Evolutionary conservation across 2,797 vertebrate species (phyloP), one percentile per base, ranked within the genome.

Genomic region (Trichosurus vulpecula): DNA sequence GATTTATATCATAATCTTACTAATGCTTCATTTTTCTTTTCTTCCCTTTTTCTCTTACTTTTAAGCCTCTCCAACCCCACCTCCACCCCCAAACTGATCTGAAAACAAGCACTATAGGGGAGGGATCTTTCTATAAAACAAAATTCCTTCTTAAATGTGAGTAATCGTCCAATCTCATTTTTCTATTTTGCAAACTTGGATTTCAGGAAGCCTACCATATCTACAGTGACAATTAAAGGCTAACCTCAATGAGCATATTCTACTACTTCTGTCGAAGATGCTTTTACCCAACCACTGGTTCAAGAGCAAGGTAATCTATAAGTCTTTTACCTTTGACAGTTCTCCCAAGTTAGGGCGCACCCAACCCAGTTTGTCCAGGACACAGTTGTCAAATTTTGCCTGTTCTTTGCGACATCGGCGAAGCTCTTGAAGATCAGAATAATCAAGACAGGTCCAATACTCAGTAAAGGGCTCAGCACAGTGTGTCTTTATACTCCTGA

Each of bases 371-470:
- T 99, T 99, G 58, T 99, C 99, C 58, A 99, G 98, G 97, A 99
- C 99, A 41, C 99, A 99, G 98, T 97, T 98, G 96, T 99, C 99
- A 96, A 99, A 99, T 55, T 94, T 97, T 0, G 99, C 97, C 98
- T 99, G 99, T 98, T 99, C 98, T 94, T 99, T 98, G 31, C 99
- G 99, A 98, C 99, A 99, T 0, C 31, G 98, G 1, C 99, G 99
- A 29, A 99, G 98, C 52, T 99, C 99, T 10, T 97, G 97, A 98
- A 99, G 13, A 97, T 97, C 98, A 0, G 96, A 97, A 91, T 99
- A 99, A 98, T 99, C 99, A 54, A 99, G 95, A 97, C 99, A 99
- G 27, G 99, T 99, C 99, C 99, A 99, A 98, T 99, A 99, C 29
- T 99, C 99, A 0, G 99, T 99, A 96, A 99, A 99, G 5, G 99